phyloP scores from a whole-genome alignment of 1,140 invertebrate species.

The Zaprionus inermis region DNA sequence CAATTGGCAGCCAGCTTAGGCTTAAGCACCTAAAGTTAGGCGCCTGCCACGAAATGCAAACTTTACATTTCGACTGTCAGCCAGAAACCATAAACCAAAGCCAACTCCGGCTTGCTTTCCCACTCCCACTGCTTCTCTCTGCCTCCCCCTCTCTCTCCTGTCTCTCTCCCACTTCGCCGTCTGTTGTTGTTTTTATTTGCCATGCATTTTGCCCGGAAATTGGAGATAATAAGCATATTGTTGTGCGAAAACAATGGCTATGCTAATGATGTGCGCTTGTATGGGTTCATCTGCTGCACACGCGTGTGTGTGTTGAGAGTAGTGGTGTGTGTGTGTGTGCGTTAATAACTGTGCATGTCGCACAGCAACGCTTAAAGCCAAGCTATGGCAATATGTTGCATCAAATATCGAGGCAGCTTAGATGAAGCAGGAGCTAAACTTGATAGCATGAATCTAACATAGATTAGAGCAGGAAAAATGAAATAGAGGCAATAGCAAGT shows the following conservation, averaged over 20 bases:
- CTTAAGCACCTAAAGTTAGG: constrained; percentile 75
- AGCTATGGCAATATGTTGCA: background rate
- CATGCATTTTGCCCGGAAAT: constrained; percentile 80
- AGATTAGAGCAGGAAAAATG: no score
- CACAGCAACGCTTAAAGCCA: constrained; percentile 25
- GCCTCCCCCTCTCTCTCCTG: background rate
- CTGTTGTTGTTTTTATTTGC: constrained; percentile 78
- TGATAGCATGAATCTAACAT: no score
- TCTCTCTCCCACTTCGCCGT: background rate
- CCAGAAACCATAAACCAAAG: constrained; percentile 59
- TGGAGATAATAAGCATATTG: constrained; percentile 81
- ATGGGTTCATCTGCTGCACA: constrained; percentile 41
- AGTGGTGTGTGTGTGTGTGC: constrained; percentile 4
- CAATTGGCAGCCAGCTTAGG: constrained; percentile 65
- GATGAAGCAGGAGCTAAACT: background rate
- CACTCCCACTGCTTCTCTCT: background rate
- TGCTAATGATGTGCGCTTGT: constrained; percentile 78
- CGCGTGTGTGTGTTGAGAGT: background rate
- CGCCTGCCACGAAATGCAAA: constrained; percentile 71
- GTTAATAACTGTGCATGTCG: constrained; percentile 60
- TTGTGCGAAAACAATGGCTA: constrained; percentile 76
- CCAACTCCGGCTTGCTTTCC: background rate
- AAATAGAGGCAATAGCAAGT: background rate
- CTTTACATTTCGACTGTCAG: constrained; percentile 68
- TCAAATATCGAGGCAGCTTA: background rate